Base-by-base conservation (phyloP, 2,797 vertebrate species). In the Clarias platycephalus region DNA sequence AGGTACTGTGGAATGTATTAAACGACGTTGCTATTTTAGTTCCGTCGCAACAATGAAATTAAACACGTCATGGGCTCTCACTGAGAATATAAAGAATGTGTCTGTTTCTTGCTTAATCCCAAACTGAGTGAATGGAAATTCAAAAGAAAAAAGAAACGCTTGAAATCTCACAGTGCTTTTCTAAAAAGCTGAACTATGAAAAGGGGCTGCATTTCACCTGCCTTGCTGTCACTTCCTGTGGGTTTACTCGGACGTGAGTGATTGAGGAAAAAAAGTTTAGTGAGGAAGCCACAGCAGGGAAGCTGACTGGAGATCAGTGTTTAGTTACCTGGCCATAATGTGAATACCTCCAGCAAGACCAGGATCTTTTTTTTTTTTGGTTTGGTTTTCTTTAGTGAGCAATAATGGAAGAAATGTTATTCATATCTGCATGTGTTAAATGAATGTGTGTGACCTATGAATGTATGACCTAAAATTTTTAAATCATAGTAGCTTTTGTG, bases 391-490 rank as follows among this genome's bases (percentile, higher is more conserved):
- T 53, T 53, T n/a, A 26, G 58, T 78, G 34, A 78, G 24, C 58
- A 44, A 79, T 64, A 63, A 79, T n/a, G 31, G 15, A 79, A 44
- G 7, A 26, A 63, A 49, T 9, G 24, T 78, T 62, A 44, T n/a
- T 79, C 58, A 79, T 37, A 63, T 37, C 34, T n/a, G 31, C 16
- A 22, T 77, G 31, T 77, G 31, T 67, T 10, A 58, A 57, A 28
- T 68, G n/a, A 22, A 22, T 55, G 26, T 40, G 34, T 80, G 44
- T 66, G 78, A 80, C 44, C 40, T 66, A 53, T 66, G 62, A 63
- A 80, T 7, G 62, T 31, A 1, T 80, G 40, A 80, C 62, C n/a
- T 80, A n/a, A 62, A 78, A 40, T 62, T 0, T 8, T 4, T 28
- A 5, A 62, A 34, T 62, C 53, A 22, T 22, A 26, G 58, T 53